Base-by-base conservation (phyloP, 2,113 vertebrate genomes). In the Microcebus tavaratra region DNA sequence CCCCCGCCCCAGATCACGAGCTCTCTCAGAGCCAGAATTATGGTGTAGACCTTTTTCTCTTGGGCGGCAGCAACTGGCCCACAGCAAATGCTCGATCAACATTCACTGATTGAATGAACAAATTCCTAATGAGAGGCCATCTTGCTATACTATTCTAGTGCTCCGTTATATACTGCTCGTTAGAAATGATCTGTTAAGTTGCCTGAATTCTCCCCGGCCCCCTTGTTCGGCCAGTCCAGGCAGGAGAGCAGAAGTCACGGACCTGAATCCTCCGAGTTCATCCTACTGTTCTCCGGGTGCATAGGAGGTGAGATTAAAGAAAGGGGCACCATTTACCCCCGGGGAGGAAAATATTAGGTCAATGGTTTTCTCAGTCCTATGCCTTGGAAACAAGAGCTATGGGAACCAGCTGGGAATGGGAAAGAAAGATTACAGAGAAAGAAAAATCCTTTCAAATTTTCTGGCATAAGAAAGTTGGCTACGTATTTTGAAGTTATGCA, bases 1-100 rank as follows among this genome's bases (percentile, higher is more conserved):
- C 45, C 7, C 27, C 0, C 6, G 12, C 5, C 7, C 45, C 45
- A 45, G 1, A 0, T 3, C 8, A 5, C 0, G 34, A 23, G 11
- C 13, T 78, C 25, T 4, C 18, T 13, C 0, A 0, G 8, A 48
- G 42, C 59, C 31, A 48, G 53, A 57, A 42, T 59, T 29, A 57
- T 3, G 6, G 21, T 5, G 81, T 36, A 4, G 12, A 5, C 27
- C 36, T 45, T 61, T 42, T 39, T 67, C 9, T 55, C 23, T 12
- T 23, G 13, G 9, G 18, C 34, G 31, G 23, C 1, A n/a, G 36
- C 4, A 3, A 14, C 34, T 73, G 31, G 4, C 53, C 61, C 20
- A 25, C 1, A 86, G 34, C 31, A 88, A 61, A 36, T 72, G 21
- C 25, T 89, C 53, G 11, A 6, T 84, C 79, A 68, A 20, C 12